Evolutionary conservation across 2,888 invertebrate genomes (phyloP).

Genomic region (Dolomedes plantarius): DNA sequence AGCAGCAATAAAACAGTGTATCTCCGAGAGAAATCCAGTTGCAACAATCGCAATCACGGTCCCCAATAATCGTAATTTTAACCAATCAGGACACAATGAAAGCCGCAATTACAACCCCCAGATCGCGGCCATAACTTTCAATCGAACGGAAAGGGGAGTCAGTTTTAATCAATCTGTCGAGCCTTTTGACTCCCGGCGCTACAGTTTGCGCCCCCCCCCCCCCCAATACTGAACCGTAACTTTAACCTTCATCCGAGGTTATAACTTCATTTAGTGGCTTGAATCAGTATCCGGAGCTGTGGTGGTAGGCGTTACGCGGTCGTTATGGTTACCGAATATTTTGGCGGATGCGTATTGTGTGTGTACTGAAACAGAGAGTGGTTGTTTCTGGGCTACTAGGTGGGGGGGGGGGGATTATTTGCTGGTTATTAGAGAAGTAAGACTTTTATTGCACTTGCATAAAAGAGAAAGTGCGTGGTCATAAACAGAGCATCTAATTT

Average conservation of each 20-base stretch:
- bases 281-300: not conserved
- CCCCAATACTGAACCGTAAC: not conserved
- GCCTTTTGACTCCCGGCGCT: conserved; percentile 1
- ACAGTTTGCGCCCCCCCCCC: not conserved
- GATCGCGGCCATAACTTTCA: not conserved
- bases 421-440: too few relatives aligned
- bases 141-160: not conserved
- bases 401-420: too few relatives aligned
- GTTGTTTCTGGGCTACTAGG: too few relatives aligned
- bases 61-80: not conserved
- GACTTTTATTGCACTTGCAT: too few relatives aligned
- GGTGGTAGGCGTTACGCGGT: not conserved
- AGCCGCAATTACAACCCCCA: not conserved
- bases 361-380: too few relatives aligned
- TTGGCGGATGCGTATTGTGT: too few relatives aligned
- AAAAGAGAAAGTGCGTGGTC: too few relatives aligned
- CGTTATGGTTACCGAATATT: not conserved
- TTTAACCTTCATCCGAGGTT: not conserved
- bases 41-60: not conserved
- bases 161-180: not conserved
- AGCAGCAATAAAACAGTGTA: too few relatives aligned
- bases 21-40: too few relatives aligned
- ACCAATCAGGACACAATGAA: not conserved
- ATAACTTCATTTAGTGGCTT: conserved; percentile 1
- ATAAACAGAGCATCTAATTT: too few relatives aligned